These are phyloP conservation scores for Patella vulgata DNA, from an alignment of 1,140 invertebrate genomes.

Conservation along the genomic window DNA sequence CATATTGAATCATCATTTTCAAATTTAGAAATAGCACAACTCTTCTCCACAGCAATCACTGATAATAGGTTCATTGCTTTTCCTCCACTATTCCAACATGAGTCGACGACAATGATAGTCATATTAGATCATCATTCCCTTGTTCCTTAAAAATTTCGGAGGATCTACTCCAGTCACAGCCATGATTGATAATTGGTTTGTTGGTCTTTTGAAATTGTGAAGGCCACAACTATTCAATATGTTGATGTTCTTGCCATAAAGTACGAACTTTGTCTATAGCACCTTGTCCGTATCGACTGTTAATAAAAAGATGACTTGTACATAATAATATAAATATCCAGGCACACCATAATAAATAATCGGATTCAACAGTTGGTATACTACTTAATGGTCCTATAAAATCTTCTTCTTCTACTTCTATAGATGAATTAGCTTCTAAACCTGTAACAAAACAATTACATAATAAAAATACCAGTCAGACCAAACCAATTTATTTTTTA, in stretches of 20 bases:
- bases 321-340: slow-evolving; percentile 88
- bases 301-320: slow-evolving; percentile 79
- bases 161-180: too few species aligned
- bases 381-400: slow-evolving; percentile 83
- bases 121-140: too few species aligned
- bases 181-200: too few species aligned
- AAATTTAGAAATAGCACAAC: too few species aligned
- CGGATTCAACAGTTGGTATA: slow-evolving; percentile 77
- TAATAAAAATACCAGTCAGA: slow-evolving; percentile 6
- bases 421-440: slow-evolving; percentile 72
- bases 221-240: slow-evolving; percentile 74
- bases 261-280: slow-evolving; percentile 86
- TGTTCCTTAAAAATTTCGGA: too few species aligned
- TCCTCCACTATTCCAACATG: too few species aligned
- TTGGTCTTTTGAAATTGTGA: too few species aligned
- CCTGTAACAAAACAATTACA: slow-evolving; percentile 65
- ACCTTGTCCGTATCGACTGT: slow-evolving; percentile 81
- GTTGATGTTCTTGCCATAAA: slow-evolving; percentile 85
- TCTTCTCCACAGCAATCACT: too few species aligned
- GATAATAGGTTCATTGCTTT: too few species aligned
- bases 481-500: too few species aligned
- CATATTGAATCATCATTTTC: too few species aligned
- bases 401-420: slow-evolving; percentile 80
- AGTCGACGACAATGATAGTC: too few species aligned
- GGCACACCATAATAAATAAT: slow-evolving; percentile 83